Conservation (phyloP, 2,113 vertebrate species). For the Oreocharis arfaki region DNA sequence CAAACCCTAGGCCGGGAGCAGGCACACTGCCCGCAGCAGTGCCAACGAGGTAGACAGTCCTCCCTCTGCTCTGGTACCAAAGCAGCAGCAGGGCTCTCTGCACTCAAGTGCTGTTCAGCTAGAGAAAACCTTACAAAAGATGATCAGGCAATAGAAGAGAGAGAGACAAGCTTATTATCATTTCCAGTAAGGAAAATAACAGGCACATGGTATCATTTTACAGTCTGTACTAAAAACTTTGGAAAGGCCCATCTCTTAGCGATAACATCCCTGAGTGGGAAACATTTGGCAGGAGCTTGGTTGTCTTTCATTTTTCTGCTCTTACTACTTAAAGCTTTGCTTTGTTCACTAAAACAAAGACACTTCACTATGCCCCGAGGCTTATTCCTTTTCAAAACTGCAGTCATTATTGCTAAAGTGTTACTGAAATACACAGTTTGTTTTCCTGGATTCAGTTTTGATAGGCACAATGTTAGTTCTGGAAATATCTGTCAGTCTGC, state of each 20-base stretch:
- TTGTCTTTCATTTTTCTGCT: not conserved
- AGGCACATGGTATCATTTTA: not conserved
- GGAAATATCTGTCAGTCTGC: not conserved
- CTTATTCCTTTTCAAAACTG: not conserved
- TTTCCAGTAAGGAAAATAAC: not conserved
- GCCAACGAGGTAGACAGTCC: accelerated
- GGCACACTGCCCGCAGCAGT: too few species aligned
- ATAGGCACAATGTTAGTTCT: not conserved
- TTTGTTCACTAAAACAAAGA: conserved; percentile 13
- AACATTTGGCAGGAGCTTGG: not conserved
- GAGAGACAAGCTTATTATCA: not conserved
- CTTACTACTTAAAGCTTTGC: not conserved
- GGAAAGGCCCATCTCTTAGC: not conserved
- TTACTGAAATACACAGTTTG: not conserved
- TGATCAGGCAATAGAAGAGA: not conserved
- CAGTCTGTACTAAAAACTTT: not conserved
- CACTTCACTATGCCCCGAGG: not conserved
- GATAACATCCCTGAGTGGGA: not conserved
- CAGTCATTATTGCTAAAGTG: not conserved
- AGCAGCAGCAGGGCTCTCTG: not conserved
- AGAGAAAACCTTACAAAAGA: not conserved
- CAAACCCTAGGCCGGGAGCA: not conserved
- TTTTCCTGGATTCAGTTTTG: not conserved
- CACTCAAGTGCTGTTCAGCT: not conserved
- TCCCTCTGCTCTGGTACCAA: not conserved